A percentile compares a stretch with the other conserved stretches of the same genome.
Conservation (phyloP, 1,140 invertebrate species). For the Cylas formicarius region DNA sequence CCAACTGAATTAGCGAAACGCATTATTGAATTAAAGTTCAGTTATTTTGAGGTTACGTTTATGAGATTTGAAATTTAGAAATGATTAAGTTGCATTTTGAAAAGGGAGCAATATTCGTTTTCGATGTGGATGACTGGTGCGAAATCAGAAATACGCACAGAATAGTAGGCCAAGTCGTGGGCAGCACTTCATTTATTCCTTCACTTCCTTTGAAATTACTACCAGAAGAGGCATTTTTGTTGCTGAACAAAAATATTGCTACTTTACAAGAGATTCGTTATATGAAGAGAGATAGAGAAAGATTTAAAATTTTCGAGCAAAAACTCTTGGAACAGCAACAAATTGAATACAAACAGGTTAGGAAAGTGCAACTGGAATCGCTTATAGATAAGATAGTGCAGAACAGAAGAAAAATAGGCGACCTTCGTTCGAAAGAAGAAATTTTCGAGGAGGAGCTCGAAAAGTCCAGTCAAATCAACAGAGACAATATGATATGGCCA, state of each 20-base stretch:
- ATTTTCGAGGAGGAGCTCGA: slow-evolving; percentile 36
- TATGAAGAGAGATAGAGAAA: slow-evolving; percentile 7
- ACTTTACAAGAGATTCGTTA: slow-evolving; percentile 16
- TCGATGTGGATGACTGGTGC: slow-evolving; percentile 31
- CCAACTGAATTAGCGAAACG: too few species aligned
- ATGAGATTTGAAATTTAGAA: too few species aligned
- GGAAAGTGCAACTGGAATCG: slow-evolving; percentile 29
- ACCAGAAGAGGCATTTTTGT: slow-evolving; percentile 33
- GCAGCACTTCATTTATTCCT: slow-evolving; percentile 25
- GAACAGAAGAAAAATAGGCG: slow-evolving; percentile 32
- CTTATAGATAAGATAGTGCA: slow-evolving; percentile 36
- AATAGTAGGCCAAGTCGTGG: slow-evolving; percentile 34
- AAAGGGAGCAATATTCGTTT: slow-evolving; percentile 22
- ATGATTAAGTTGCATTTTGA: slow-evolving; percentile 19
- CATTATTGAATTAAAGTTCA: too few species aligned
- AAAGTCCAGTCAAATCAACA: slow-evolving; percentile 29
- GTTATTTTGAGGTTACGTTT: too few species aligned
- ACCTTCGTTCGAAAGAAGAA: slow-evolving; percentile 28
- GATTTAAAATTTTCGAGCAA: slow-evolving; percentile 26
- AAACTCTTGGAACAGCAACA: slow-evolving; percentile 27
- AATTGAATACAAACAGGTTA: slow-evolving; percentile 27
- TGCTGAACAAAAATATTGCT: slow-evolving; percentile 29
- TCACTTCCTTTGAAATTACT: slow-evolving; percentile 32
- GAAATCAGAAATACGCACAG: slow-evolving; percentile 29
- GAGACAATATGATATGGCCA: slow-evolving; percentile 34